Evolutionary conservation across 2,888 invertebrate species (phyloP).

Genomic region (Drosophila gaucha): DNA sequence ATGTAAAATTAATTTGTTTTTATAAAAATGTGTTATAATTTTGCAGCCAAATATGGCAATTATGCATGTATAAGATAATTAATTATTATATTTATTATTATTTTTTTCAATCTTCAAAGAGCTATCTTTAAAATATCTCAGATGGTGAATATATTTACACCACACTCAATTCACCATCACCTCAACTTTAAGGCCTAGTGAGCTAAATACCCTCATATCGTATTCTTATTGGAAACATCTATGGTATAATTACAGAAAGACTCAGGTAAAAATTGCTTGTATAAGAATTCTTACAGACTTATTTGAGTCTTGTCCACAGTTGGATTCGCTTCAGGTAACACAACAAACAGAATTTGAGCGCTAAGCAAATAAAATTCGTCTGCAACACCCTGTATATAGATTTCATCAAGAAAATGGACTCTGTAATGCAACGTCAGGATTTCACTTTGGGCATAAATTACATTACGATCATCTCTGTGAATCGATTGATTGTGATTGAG

Average conservation of each 20-base stretch:
- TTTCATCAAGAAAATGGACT: slow-evolving; percentile 11
- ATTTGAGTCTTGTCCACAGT: slow-evolving; percentile 4
- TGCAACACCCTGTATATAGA: slow-evolving; percentile 46
- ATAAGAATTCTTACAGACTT: neutral
- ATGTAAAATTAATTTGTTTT: too few relatives aligned
- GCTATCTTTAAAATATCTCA: neutral
- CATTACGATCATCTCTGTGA: slow-evolving; percentile 68
- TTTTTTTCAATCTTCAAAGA: too few relatives aligned
- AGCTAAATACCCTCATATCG: slow-evolving; percentile 17
- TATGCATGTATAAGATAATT: too few relatives aligned
- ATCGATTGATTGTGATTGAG: slow-evolving; percentile 66
- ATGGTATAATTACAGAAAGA: slow-evolving; percentile 1
- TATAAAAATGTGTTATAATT: too few relatives aligned
- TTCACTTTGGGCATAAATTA: slow-evolving; percentile 69
- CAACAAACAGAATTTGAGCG: slow-evolving; percentile 33
- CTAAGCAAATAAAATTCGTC: neutral
- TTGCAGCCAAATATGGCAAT: too few relatives aligned
- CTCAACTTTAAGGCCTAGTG: slow-evolving; percentile 2
- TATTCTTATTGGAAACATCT: slow-evolving; percentile 42
- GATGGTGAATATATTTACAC: neutral
- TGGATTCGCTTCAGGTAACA: neutral
- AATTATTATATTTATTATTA: too few relatives aligned
- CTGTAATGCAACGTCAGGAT: slow-evolving; percentile 61
- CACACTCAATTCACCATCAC: slow-evolving; percentile 5
- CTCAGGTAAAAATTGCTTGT: slow-evolving; percentile 33